These are phyloP conservation scores for Galago senegalensis DNA, from an alignment of 2,797 vertebrate genomes.

Conservation along the genomic window DNA sequence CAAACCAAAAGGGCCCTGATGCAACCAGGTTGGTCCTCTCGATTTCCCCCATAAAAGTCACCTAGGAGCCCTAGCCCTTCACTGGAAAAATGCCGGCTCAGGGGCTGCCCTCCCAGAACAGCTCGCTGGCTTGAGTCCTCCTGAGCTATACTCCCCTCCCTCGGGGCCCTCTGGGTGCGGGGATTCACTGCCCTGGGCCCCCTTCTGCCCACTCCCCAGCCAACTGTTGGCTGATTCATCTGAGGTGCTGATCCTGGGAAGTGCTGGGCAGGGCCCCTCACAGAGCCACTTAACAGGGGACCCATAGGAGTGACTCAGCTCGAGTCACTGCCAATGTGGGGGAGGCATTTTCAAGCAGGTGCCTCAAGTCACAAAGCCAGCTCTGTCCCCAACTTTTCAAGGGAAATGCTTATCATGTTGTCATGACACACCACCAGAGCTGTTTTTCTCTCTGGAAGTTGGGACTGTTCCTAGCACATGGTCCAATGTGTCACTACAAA, in stretches of 20 bases:
- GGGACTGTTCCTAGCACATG: background rate
- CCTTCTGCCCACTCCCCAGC: background rate
- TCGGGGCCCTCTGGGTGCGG: background rate
- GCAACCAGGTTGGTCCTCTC: background rate
- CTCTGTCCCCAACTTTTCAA: constrained; percentile 46
- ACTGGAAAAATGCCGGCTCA: background rate
- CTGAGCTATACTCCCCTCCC: rapidly evolving
- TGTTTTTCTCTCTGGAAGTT: constrained; percentile 34
- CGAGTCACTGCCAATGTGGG: background rate
- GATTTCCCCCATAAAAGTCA: background rate
- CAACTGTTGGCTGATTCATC: background rate
- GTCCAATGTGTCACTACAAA: constrained; percentile 48
- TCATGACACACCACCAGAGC: constrained; percentile 1
- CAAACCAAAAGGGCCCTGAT: constrained; percentile 38
- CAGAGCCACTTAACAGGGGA: background rate
- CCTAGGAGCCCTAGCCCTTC: background rate
- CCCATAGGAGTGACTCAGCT: constrained; percentile 6
- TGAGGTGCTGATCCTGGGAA: background rate
- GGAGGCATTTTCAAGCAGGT: constrained; percentile 45
- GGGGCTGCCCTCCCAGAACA: background rate
- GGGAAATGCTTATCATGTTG: background rate
- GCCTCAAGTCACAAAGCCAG: constrained; percentile 53
- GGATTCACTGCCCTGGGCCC: background rate
- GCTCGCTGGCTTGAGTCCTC: rapidly evolving
- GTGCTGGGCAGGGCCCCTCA: background rate